Evolutionary conservation across 1,140 invertebrate genomes (phyloP).

Genomic region (Adelges cooleyi): DNA sequence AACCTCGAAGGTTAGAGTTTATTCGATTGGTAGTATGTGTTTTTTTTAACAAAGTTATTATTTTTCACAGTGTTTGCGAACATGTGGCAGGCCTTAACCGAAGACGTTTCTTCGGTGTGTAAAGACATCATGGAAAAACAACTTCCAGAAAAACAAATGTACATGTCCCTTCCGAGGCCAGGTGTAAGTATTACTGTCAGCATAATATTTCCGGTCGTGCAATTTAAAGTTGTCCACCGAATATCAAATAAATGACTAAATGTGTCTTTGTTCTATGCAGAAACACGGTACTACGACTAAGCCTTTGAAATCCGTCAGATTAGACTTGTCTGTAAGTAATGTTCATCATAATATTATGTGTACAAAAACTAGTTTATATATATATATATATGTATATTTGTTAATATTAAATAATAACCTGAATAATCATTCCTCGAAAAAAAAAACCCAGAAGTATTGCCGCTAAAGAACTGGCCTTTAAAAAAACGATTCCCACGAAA

Average conservation of each 20-base stretch:
- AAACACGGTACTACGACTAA: conserved; percentile 94
- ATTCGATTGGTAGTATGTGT: background rate
- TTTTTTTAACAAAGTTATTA: background rate
- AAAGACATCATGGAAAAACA: conserved; percentile 82
- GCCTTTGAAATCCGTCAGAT: conserved; percentile 76
- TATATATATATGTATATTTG: background rate
- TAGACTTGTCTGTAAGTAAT: conserved; percentile 66
- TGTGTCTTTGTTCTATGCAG: conserved; percentile 43
- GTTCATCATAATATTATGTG: conserved; percentile 1
- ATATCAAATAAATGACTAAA: background rate
- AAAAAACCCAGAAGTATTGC: too few species aligned
- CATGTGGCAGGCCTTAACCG: conserved; percentile 89
- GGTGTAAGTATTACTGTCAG: conserved; percentile 57
- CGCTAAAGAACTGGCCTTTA: too few species aligned
- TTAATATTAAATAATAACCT: too few species aligned
- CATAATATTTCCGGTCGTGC: background rate
- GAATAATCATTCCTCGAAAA: too few species aligned
- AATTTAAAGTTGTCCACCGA: background rate
- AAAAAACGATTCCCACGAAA: too few species aligned
- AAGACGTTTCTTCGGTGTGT: conserved; percentile 72
- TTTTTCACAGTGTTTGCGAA: conserved; percentile 76
- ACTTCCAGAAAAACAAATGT: conserved; percentile 77
- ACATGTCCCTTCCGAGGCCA: conserved; percentile 85
- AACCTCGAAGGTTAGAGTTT: conserved; percentile 66
- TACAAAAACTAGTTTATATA: too few species aligned